Evolutionary conservation across 2,113 vertebrate species (phyloP).

Genomic region (Clarias gariepinus): DNA sequence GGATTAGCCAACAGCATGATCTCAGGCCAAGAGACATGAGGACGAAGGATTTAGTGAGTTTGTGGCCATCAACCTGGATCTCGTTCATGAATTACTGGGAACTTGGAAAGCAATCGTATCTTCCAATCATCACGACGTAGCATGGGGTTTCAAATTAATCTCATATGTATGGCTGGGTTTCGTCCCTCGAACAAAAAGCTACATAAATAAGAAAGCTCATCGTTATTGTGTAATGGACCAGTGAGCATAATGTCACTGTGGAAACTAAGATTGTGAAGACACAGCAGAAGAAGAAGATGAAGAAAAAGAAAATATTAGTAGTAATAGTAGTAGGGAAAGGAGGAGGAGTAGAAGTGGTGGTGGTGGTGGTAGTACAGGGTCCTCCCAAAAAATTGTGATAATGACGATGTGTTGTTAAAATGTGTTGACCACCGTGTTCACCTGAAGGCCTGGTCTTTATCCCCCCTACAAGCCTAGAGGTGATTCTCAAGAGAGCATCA

Average conservation of each 20-base stretch:
- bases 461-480: too few species aligned
- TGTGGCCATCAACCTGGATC: neutral
- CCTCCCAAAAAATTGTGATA: too few species aligned
- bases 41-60: neutral
- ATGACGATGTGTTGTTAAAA: too few species aligned
- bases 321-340: neutral
- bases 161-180: conserved; percentile 1
- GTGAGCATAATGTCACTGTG: neutral
- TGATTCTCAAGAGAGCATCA: too few species aligned
- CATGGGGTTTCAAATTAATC: neutral
- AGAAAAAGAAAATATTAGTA: neutral
- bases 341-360: neutral
- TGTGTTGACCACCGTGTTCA: too few species aligned
- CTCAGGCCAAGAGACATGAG: neutral
- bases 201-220: neutral
- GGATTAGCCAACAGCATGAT: neutral
- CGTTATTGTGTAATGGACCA: neutral
- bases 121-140: neutral
- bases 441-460: too few species aligned
- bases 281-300: neutral
- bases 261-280: neutral
- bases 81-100: neutral
- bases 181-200: neutral
- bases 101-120: neutral
- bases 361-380: too few species aligned